Base-by-base conservation (phyloP, 1,140 invertebrate species). In the Trinorchestia longiramus region DNA sequence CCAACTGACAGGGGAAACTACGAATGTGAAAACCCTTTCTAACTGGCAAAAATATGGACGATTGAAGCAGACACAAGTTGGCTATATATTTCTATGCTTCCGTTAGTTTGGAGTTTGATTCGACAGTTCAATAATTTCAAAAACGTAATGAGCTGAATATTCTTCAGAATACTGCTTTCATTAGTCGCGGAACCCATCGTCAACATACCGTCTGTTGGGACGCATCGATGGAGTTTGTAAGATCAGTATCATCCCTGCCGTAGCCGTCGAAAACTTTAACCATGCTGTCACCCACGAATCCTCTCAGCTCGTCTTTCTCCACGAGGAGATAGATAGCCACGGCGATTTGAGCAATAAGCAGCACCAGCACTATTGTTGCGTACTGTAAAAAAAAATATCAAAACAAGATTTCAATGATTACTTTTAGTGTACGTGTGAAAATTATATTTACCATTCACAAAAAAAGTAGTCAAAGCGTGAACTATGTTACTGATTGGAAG, bases 261-360 rank as follows among this genome's bases (percentile, higher is more conserved):
- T 96, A 96, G 0, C 92, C 0, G 11, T 96, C 43, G 87, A 96
- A 96, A 47, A 95, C 96, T 0, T 96, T 87, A 0, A 43, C 40
- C 96, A 96, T 96, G 23, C 87, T 57, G 0, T 95, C 1, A 41
- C 47, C 92, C 88, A 96, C 53, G 17, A 88, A 0, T 0, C 92
- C 53, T 45, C 96, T 95, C 45, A 96, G 87, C 87, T 96, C 42
- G n/a, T 96, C 44, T 40, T 96, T 47, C 53, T 96, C 96, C 36
- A 96, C 95, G 19, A 96, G 87, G 19, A 95, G 28, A n/a, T 96
- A 43, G 44, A 96, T 96, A n/a, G 47, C 96, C 23, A 96, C 42
- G 11, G 91, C 88, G 40, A 96, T 91, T 95, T 96, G 92, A 17
- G 96, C 96, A n/a, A 96, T 4, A 45, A 96, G 95, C 28, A 96